Evolutionary conservation across 2,888 invertebrate genomes (phyloP).

Genomic region (Caenorhabditis sp.): DNA sequence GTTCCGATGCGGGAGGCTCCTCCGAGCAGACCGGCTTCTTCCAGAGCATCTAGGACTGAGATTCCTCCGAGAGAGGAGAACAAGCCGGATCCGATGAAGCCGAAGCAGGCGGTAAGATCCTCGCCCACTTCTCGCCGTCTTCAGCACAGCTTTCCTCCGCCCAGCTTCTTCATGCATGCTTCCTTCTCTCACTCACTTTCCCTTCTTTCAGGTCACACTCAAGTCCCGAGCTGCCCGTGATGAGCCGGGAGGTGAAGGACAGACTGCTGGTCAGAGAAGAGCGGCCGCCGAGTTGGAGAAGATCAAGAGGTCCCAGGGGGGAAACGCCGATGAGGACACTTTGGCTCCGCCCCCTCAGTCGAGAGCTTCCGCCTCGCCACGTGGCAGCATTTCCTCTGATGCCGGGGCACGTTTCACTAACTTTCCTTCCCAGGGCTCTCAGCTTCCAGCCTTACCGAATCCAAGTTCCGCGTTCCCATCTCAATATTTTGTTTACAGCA

Average conservation of each 20-base stretch:
- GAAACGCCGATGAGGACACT: conserved; percentile 58
- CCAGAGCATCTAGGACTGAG: conserved; percentile 57
- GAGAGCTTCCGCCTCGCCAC: conserved; percentile 50
- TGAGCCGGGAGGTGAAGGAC: conserved; percentile 65
- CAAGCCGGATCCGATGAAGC: conserved; percentile 74
- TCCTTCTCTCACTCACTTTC: not conserved
- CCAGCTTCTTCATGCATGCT: conserved; percentile 11
- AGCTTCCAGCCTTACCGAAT: not conserved
- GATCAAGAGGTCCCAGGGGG: conserved; percentile 72
- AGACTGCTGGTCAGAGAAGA: conserved; percentile 75
- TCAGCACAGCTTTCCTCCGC: not conserved
- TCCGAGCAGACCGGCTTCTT: conserved; percentile 52
- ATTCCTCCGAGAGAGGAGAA: conserved; percentile 61
- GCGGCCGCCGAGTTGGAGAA: conserved; percentile 77
- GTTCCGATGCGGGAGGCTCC: conserved; percentile 62
- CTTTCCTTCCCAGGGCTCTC: not conserved
- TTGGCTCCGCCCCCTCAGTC: conserved; percentile 53
- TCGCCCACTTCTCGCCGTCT: not conserved
- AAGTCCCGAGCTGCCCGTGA: conserved; percentile 68
- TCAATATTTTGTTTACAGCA: conserved; percentile 41
- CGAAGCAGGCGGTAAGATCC: conserved; percentile 69
- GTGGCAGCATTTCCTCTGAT: conserved; percentile 54
- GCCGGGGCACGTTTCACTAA: conserved; percentile 41
- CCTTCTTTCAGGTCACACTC: conserved; percentile 59
- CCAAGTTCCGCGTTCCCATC: not conserved